Percentiles rank a stretch among this genome's conserved stretches.
Evolutionary conservation across 2,888 invertebrate species (phyloP).

Genomic region (Drosophila hawaiiensis): DNA sequence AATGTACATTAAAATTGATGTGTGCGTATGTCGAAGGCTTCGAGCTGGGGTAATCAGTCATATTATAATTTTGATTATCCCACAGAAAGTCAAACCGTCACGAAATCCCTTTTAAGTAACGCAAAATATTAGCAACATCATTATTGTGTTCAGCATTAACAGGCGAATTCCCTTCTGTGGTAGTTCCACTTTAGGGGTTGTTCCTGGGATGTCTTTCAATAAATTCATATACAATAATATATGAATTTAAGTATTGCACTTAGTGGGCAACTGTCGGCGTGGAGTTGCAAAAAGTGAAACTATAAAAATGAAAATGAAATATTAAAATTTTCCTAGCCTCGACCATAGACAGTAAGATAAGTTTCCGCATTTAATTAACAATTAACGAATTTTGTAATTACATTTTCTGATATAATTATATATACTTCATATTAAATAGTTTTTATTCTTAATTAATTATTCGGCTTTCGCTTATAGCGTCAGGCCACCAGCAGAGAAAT

Average conservation of each 20-base stretch:
- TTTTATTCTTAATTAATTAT: slow-evolving; percentile 21
- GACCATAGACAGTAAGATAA: not conserved
- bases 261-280: not conserved
- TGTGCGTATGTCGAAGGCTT: slow-evolving; percentile 55
- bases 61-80: slow-evolving; percentile 85
- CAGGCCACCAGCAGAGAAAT: slow-evolving; percentile 12
- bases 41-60: slow-evolving; percentile 83
- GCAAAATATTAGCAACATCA: slow-evolving; percentile 61
- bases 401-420: not conserved
- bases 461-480: slow-evolving; percentile 37
- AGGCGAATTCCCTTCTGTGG: slow-evolving; percentile 22
- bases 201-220: not conserved
- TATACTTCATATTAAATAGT: slow-evolving; percentile 9
- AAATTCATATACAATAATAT: not conserved
- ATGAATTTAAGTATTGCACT: slow-evolving; percentile 7
- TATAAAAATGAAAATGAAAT: not conserved
- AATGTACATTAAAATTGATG: slow-evolving; percentile 34
- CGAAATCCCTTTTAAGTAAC: slow-evolving; percentile 76
- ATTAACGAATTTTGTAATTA: not conserved
- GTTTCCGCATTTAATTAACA: not conserved
- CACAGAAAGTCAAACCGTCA: slow-evolving; percentile 84
- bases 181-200: slow-evolving; percentile 25
- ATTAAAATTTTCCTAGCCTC: not conserved
- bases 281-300: not conserved
- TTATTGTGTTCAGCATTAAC: slow-evolving; percentile 33